Percentiles rank a stretch among this genome's conserved stretches.
Evolutionary conservation across 2,888 invertebrate species (phyloP).

Genomic region (Nemapogon koenigi): DNA sequence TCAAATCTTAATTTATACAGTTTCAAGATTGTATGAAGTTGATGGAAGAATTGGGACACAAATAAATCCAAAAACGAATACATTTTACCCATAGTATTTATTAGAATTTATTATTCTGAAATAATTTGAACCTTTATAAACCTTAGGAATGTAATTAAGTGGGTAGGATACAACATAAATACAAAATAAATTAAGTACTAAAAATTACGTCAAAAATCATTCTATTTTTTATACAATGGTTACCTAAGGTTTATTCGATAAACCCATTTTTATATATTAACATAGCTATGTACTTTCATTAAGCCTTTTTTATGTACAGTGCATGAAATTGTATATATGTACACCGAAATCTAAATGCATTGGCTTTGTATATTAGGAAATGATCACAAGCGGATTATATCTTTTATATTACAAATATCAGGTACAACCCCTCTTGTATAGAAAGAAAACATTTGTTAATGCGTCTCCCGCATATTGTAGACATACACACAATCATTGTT

Average conservation of each 20-base stretch:
- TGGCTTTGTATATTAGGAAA: too few species aligned
- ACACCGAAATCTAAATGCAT: too few species aligned
- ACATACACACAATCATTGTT: too few species aligned
- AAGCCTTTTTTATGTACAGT: slow-evolving; percentile 3
- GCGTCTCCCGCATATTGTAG: too few species aligned
- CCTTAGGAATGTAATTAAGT: slow-evolving; percentile 52
- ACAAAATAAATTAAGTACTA: slow-evolving; percentile 60
- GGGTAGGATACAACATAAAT: slow-evolving; percentile 26
- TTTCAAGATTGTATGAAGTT: slow-evolving; percentile 2
- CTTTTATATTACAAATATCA: too few species aligned
- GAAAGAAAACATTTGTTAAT: too few species aligned
- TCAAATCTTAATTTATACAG: neutral
- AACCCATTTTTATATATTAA: slow-evolving; percentile 25
- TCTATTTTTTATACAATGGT: slow-evolving; percentile 36
- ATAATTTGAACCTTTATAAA: slow-evolving; percentile 49
- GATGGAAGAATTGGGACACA: neutral
- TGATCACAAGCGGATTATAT: too few species aligned
- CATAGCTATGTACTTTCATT: neutral
- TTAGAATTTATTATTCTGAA: slow-evolving; percentile 47
- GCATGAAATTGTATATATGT: too few species aligned
- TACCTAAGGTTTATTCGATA: slow-evolving; percentile 50
- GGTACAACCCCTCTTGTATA: too few species aligned
- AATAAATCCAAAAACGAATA: slow-evolving; percentile 17
- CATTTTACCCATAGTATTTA: slow-evolving; percentile 40
- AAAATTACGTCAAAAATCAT: slow-evolving; percentile 36